Percentiles rank a stretch among this genome's conserved stretches.
Conservation (phyloP, 1,140 invertebrate genomes). For the Lasioglossum albipes region DNA sequence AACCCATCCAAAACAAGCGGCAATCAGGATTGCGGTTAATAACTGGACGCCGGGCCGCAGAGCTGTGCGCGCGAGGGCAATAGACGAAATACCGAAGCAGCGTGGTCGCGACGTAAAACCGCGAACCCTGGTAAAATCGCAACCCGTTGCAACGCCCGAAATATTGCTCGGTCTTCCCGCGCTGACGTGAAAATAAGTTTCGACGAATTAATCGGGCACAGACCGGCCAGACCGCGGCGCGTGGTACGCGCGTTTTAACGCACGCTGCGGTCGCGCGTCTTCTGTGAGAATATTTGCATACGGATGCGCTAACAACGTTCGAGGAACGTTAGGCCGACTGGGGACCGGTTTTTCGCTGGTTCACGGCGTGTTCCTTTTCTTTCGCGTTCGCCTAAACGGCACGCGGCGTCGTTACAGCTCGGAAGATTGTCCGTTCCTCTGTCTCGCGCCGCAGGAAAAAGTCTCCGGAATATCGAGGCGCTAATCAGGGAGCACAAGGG, state of each 20-base stretch:
- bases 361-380: constrained; percentile 5
- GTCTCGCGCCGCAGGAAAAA: constrained; percentile 35
- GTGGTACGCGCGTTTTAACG: constrained; percentile 8
- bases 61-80: constrained; percentile 50
- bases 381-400: constrained; percentile 21
- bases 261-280: not conserved
- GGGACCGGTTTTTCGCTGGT: not conserved
- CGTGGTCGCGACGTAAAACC: constrained; percentile 68
- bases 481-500: constrained; percentile 51
- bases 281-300: too few species aligned
- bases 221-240: too few species aligned
- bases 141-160: constrained; percentile 60
- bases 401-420: constrained; percentile 39
- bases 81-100: constrained; percentile 64
- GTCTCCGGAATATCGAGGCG: constrained; percentile 35
- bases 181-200: constrained; percentile 71
- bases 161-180: constrained; percentile 66
- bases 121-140: constrained; percentile 66
- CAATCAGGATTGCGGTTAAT: constrained; percentile 73
- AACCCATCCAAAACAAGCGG: constrained; percentile 68
- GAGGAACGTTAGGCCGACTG: not conserved
- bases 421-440: constrained; percentile 31
- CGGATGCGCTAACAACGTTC: not conserved
- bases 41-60: constrained; percentile 62
- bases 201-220: constrained; percentile 60